These are phyloP conservation scores for Erithacus rubecula DNA, from an alignment of 2,797 vertebrate genomes.

Conservation along the genomic window DNA sequence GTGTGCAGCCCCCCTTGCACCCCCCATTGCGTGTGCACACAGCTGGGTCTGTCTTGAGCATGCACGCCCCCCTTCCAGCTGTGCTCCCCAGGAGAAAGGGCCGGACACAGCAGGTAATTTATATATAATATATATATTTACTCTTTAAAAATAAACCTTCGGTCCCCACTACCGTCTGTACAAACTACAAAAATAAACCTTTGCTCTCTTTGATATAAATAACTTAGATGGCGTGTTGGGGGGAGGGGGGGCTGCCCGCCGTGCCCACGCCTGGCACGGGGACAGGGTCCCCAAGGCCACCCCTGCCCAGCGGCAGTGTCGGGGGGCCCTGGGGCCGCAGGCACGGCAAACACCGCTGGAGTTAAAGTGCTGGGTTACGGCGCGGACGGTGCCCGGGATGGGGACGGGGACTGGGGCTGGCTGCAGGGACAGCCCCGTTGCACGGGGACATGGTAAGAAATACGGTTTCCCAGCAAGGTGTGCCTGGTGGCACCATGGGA, in stretches of 20 bases:
- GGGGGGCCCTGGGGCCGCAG: not conserved
- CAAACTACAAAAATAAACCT: slow-evolving; percentile 99
- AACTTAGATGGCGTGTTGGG: slow-evolving; percentile 91
- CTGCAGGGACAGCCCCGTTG: not conserved
- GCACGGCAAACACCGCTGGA: slow-evolving; percentile 47
- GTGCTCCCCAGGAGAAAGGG: slow-evolving; percentile 49
- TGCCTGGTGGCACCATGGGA: not conserved
- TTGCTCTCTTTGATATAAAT: slow-evolving; percentile 93
- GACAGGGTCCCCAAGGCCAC: not conserved
- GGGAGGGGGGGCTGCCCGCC: not conserved
- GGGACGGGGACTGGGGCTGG: not conserved
- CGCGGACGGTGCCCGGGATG: not conserved
- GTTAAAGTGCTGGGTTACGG: slow-evolving; percentile 69
- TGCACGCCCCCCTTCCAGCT: not conserved
- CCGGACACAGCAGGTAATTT: slow-evolving; percentile 82
- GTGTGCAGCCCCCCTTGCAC: not conserved
- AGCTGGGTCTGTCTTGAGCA: not conserved
- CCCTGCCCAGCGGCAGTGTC: not conserved
- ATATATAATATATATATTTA: slow-evolving; percentile 96
- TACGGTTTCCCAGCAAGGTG: not conserved
- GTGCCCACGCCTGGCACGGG: slow-evolving; percentile 31
- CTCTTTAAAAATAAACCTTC: slow-evolving; percentile 99
- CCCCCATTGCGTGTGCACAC: not conserved
- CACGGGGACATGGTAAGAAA: not conserved
- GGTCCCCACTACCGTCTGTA: slow-evolving; percentile 92